A percentile compares a stretch with the other conserved stretches of the same genome.
These are phyloP conservation scores for Drosophila teissieri DNA, from an alignment of 1,140 invertebrate genomes.

Conservation along the genomic window DNA sequence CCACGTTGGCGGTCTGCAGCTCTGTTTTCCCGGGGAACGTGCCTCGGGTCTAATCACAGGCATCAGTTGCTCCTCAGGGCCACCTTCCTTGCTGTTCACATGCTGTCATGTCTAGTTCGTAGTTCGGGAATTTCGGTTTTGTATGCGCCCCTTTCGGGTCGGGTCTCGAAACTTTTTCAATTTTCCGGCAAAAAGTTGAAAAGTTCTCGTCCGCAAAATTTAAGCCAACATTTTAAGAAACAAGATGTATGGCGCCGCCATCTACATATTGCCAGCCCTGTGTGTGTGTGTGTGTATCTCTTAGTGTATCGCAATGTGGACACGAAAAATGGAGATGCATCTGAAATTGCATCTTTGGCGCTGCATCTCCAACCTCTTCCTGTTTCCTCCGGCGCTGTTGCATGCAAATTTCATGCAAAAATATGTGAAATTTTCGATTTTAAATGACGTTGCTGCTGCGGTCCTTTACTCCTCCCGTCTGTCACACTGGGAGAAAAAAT, in stretches of 20 bases:
- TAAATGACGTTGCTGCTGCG: slow-evolving; percentile 57
- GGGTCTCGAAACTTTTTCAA: slow-evolving; percentile 30
- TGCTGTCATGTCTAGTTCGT: slow-evolving; percentile 4
- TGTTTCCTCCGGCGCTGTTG: slow-evolving; percentile 37
- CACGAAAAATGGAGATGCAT: slow-evolving; percentile 38
- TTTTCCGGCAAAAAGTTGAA: slow-evolving; percentile 38
- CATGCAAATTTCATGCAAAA: slow-evolving; percentile 82
- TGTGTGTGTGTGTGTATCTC: slow-evolving; percentile 47
- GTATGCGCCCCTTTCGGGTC: background rate
- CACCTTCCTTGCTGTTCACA: slow-evolving; percentile 9
- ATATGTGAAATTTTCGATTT: slow-evolving; percentile 82
- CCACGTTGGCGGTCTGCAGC: slow-evolving; percentile 66
- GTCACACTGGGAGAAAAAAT: slow-evolving; percentile 4
- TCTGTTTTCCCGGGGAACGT: slow-evolving; percentile 48
- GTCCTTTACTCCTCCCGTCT: background rate
- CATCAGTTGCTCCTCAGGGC: slow-evolving; percentile 59
- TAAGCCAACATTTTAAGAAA: slow-evolving; percentile 20
- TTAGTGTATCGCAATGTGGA: slow-evolving; percentile 46
- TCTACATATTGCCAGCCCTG: slow-evolving; percentile 46
- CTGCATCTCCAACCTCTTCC: slow-evolving; percentile 32
- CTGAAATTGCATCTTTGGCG: slow-evolving; percentile 39
- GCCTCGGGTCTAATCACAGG: slow-evolving; percentile 67
- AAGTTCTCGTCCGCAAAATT: slow-evolving; percentile 34
- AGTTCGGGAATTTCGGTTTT: background rate
- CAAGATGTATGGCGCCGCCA: slow-evolving; percentile 17